Conservation (phyloP, 2,113 vertebrate species). For the Triplophysa rosa region DNA sequence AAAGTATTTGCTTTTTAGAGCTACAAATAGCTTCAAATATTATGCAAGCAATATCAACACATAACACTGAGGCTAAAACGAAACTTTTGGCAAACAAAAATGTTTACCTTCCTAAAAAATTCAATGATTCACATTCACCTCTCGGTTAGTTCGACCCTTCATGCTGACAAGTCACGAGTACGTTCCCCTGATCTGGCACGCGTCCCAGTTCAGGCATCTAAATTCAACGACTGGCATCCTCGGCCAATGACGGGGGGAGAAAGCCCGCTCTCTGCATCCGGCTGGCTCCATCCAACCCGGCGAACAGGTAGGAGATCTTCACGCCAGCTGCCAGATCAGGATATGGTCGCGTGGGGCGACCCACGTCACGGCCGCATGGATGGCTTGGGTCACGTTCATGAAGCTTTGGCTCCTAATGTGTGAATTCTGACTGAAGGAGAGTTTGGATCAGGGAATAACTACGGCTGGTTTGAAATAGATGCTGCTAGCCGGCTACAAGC, state of each 20-base stretch:
- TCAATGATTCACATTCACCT: not conserved
- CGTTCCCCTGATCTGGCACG: constrained; percentile 65
- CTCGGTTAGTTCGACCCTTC: constrained; percentile 1
- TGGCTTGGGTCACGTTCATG: not conserved
- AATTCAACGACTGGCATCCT: constrained; percentile 72
- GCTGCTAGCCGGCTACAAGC: not conserved
- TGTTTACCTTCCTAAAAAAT: constrained; percentile 4
- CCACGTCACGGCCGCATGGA: constrained; percentile 37
- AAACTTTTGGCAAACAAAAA: no score
- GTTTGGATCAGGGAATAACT: constrained; percentile 12
- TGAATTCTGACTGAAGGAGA: constrained; percentile 24
- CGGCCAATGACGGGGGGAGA: constrained; percentile 71
- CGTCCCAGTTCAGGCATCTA: constrained; percentile 58
- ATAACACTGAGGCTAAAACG: no score
- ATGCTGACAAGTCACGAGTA: constrained; percentile 57
- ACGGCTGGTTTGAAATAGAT: constrained; percentile 14
- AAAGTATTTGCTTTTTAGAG: no score
- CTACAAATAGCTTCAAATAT: no score
- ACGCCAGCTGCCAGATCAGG: constrained; percentile 48
- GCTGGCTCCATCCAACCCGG: constrained; percentile 54
- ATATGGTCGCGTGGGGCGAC: constrained; percentile 28
- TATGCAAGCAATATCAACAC: no score
- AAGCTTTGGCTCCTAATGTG: constrained; percentile 33
- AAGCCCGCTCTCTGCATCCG: constrained; percentile 71
- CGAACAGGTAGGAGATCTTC: constrained; percentile 43